These are phyloP conservation scores for Aix galericulata DNA, from an alignment of 2,113 vertebrate species.

Conservation along the genomic window DNA sequence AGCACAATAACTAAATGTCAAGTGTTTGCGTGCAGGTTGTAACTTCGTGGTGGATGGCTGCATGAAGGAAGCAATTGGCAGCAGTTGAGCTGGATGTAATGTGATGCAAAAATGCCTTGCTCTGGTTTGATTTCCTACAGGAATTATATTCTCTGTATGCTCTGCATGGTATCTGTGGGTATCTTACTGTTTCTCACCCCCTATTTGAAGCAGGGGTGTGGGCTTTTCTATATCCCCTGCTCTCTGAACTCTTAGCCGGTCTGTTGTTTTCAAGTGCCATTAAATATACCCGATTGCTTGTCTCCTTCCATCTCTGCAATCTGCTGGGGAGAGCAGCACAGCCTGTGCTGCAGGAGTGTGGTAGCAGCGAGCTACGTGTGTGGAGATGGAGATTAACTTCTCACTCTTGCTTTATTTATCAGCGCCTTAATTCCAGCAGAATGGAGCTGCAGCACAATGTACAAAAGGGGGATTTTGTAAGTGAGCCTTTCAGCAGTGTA, in stretches of 20 bases:
- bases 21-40: neutral
- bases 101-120: neutral
- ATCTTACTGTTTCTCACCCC: neutral
- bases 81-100: neutral
- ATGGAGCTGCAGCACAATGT: neutral
- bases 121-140: neutral
- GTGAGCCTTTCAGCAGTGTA: neutral
- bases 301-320: neutral
- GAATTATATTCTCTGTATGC: neutral
- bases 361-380: neutral
- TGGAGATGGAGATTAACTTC: neutral
- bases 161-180: neutral
- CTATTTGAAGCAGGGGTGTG: neutral
- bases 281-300: constrained; percentile 22
- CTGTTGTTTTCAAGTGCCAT: constrained; percentile 31
- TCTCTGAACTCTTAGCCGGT: constrained; percentile 27
- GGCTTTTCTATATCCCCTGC: neutral
- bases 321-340: neutral
- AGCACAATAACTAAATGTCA: neutral
- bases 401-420: neutral
- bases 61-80: neutral
- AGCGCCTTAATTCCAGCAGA: neutral
- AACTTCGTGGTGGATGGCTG: constrained; percentile 7
- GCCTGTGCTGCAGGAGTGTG: neutral
- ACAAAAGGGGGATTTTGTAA: neutral